These are phyloP conservation scores for Eupithecia abbreviata DNA, from an alignment of 2,888 invertebrate genomes.

Conservation along the genomic window DNA sequence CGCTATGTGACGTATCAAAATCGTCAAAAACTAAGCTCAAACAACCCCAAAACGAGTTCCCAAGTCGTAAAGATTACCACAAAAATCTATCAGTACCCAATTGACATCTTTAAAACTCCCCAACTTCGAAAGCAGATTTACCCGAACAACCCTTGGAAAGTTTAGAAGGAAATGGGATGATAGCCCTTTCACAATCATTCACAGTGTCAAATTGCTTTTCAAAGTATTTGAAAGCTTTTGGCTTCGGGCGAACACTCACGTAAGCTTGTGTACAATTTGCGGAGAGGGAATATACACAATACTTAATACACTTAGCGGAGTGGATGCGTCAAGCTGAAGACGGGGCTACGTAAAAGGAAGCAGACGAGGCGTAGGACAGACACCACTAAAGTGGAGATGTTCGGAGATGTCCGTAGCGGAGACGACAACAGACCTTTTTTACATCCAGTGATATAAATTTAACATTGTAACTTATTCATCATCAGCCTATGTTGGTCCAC, in stretches of 20 bases:
- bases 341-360: background rate
- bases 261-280: background rate
- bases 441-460: no score
- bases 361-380: no score
- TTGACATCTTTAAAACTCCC: slow-evolving; percentile 17
- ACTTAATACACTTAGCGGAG: background rate
- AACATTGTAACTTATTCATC: no score
- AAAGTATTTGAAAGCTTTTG: slow-evolving; percentile 13
- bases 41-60: slow-evolving; percentile 1
- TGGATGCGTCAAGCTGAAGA: background rate
- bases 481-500: no score
- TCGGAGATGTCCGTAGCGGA: no score
- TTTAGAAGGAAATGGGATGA: slow-evolving; percentile 21
- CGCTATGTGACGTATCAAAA: background rate
- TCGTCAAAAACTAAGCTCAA: background rate
- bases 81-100: slow-evolving; percentile 15
- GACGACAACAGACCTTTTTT: no score
- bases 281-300: background rate
- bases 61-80: slow-evolving; percentile 4
- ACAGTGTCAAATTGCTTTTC: slow-evolving; percentile 26
- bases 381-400: no score
- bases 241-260: background rate
- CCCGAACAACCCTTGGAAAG: slow-evolving; percentile 16
- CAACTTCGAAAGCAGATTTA: slow-evolving; percentile 10
- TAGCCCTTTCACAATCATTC: slow-evolving; percentile 17